phyloP scores from a whole-genome alignment of 2,113 vertebrate species.

The Oxyura jamaicensis region DNA sequence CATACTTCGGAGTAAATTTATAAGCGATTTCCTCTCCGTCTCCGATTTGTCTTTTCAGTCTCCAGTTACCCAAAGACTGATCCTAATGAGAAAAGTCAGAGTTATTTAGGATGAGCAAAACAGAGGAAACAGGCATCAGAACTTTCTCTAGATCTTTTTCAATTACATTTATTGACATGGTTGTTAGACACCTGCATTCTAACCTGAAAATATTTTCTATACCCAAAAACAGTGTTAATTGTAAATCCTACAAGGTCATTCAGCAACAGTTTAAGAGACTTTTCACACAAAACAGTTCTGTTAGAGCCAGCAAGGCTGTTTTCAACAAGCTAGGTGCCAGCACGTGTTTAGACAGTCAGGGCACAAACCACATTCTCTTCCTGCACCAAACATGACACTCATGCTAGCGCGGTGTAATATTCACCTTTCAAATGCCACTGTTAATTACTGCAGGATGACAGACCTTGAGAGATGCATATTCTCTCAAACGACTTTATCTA shows the following conservation, averaged over 20 bases:
- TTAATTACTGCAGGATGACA: background rate
- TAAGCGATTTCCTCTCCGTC: constrained; percentile 87
- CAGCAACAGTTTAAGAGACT: background rate
- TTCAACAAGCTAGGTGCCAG: background rate
- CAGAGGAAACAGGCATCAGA: background rate
- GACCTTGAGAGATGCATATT: background rate
- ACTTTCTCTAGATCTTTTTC: background rate
- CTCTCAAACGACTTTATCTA: background rate
- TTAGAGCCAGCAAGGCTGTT: background rate
- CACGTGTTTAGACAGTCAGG: background rate
- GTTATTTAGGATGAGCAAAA: background rate
- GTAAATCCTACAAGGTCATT: background rate
- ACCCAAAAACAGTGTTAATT: background rate
- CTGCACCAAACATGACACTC: background rate
- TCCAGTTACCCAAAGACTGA: constrained; percentile 94
- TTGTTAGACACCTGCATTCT: background rate
- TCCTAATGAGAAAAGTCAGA: constrained; percentile 79
- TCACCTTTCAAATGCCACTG: background rate
- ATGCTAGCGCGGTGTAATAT: fast-evolving
- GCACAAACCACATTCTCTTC: background rate
- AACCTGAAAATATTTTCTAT: background rate
- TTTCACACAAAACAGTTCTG: background rate
- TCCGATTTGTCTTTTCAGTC: constrained; percentile 88
- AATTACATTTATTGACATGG: background rate
- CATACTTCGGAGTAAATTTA: constrained; percentile 95